These are phyloP conservation scores for Bambusicola thoracicus DNA, from an alignment of 2,113 vertebrate genomes.

Conservation along the genomic window DNA sequence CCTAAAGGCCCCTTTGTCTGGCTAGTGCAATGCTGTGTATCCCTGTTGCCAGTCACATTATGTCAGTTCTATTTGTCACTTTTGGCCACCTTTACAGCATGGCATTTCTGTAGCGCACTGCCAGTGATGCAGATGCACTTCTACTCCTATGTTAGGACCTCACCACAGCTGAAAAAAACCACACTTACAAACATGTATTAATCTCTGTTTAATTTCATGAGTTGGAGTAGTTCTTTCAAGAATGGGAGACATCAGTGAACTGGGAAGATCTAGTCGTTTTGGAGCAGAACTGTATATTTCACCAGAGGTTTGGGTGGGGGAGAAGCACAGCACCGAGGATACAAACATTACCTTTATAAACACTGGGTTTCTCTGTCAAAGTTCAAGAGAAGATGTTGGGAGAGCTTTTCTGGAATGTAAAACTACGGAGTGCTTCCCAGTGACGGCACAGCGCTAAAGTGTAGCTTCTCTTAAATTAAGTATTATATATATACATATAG, in stretches of 20 bases:
- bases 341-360: not conserved
- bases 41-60: constrained; percentile 53
- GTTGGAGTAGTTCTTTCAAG: not conserved
- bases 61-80: constrained; percentile 49
- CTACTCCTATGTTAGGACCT: not conserved
- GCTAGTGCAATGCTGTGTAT: constrained; percentile 26
- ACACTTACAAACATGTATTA: not conserved
- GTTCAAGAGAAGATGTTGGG: not conserved
- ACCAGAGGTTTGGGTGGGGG: not conserved
- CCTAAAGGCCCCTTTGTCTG: constrained; percentile 61
- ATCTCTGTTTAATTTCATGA: not conserved
- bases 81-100: constrained; percentile 27
- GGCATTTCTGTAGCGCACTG: constrained; percentile 60
- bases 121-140: not conserved
- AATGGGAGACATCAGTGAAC: not conserved
- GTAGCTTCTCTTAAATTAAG: not conserved
- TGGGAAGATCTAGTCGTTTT: not conserved
- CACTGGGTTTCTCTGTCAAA: not conserved
- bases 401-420: not conserved
- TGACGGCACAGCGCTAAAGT: not conserved
- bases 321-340: not conserved
- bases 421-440: not conserved
- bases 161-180: not conserved
- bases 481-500: not conserved
- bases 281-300: not conserved